These are phyloP conservation scores for Anisognathus igniventris DNA, from an alignment of 2,797 vertebrate species.

Conservation along the genomic window DNA sequence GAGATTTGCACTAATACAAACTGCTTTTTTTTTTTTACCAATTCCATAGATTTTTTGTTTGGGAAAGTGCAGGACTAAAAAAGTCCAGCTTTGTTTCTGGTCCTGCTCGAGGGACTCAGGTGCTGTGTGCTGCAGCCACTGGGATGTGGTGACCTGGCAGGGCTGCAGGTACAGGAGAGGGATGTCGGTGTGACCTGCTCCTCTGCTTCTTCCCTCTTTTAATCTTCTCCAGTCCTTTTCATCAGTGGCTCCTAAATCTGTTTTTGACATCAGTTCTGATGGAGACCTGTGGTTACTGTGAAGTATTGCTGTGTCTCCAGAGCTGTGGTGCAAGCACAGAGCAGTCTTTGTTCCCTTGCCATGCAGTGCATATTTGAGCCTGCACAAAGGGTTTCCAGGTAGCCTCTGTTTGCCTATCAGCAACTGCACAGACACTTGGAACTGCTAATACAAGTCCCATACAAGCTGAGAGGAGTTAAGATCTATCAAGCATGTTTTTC, in stretches of 20 bases:
- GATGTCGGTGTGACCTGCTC: neutral
- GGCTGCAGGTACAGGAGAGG: neutral
- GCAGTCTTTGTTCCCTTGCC: conserved; percentile 37
- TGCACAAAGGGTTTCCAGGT: neutral
- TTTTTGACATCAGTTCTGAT: neutral
- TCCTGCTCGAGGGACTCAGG: rapidly evolving
- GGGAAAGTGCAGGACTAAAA: neutral
- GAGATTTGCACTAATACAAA: neutral
- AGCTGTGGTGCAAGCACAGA: neutral
- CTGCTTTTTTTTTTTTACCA: neutral
- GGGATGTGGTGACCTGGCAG: neutral
- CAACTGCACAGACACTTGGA: neutral
- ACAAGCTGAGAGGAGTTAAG: neutral
- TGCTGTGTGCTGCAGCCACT: neutral
- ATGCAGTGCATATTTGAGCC: neutral
- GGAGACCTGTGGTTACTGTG: neutral
- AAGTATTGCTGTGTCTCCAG: conserved; percentile 8
- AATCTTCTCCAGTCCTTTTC: neutral
- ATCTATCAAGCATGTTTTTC: neutral
- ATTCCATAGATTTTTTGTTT: neutral
- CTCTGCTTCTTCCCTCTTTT: neutral
- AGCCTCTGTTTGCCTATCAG: neutral
- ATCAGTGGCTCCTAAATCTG: neutral
- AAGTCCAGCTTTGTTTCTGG: neutral
- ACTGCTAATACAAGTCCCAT: neutral